phyloP scores from a whole-genome alignment of 2,888 invertebrate genomes.

The Melanostoma scalare region DNA sequence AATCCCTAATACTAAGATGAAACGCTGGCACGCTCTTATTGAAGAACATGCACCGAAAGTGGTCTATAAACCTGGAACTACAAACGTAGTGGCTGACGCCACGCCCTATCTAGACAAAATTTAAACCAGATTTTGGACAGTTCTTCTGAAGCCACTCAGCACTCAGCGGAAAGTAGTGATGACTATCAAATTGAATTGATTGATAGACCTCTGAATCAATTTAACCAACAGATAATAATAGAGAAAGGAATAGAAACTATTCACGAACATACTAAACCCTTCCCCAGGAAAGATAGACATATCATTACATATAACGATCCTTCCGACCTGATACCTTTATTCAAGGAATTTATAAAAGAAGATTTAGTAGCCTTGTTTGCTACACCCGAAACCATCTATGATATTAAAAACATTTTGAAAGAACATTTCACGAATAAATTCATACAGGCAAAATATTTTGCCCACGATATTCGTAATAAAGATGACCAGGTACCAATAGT shows the following conservation, averaged over 20 bases:
- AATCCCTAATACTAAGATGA: too few species aligned
- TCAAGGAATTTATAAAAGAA: constrained; percentile 8
- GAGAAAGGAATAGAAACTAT: constrained; percentile 4
- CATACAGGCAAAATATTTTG: too few species aligned
- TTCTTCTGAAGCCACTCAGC: not conserved
- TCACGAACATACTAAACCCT: not conserved
- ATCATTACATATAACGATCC: constrained; percentile 18
- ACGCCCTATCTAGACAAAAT: too few species aligned
- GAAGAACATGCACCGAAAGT: too few species aligned
- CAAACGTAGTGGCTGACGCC: constrained; percentile 48
- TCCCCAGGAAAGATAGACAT: constrained; percentile 17
- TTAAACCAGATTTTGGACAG: constrained; percentile 29
- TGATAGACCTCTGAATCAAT: constrained; percentile 18
- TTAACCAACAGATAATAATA: constrained; percentile 16
- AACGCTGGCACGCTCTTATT: constrained; percentile 46
- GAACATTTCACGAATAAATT: too few species aligned
- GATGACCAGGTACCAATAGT: too few species aligned
- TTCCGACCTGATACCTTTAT: constrained; percentile 10
- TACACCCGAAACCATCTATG: constrained; percentile 12
- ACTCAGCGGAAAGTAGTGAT: constrained; percentile 25
- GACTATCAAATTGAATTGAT: not conserved
- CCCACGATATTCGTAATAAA: too few species aligned
- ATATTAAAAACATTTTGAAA: constrained; percentile 23
- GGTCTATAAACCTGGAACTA: constrained; percentile 7
- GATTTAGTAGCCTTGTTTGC: constrained; percentile 17